Conservation (phyloP, 1,140 invertebrate genomes). For the Bombus sylvicola region DNA sequence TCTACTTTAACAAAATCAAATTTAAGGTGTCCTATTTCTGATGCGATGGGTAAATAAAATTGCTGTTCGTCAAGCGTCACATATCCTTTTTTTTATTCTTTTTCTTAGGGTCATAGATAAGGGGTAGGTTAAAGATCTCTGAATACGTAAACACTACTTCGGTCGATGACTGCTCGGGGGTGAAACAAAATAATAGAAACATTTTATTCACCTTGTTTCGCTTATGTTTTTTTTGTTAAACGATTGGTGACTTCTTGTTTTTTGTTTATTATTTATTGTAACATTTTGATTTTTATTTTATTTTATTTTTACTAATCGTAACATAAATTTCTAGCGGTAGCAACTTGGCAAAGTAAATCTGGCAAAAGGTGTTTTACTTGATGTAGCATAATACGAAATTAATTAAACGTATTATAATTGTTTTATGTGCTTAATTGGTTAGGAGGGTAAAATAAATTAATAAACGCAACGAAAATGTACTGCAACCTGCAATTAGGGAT, state of each 20-base stretch:
- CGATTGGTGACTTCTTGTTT: neutral
- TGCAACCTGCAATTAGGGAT: too few relatives aligned
- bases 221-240: neutral
- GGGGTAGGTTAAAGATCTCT: neutral
- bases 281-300: too few relatives aligned
- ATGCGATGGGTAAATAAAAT: neutral
- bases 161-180: slow-evolving; percentile 30
- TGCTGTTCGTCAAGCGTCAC: neutral
- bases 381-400: neutral
- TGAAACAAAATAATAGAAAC: neutral
- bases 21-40: neutral
- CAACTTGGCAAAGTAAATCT: too few relatives aligned
- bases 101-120: neutral
- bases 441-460: neutral
- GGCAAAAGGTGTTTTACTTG: neutral
- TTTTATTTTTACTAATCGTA: too few relatives aligned
- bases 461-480: neutral
- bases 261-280: too few relatives aligned
- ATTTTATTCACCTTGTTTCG: neutral
- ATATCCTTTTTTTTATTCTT: neutral
- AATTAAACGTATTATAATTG: neutral
- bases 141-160: slow-evolving; percentile 27
- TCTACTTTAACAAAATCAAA: neutral
- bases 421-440: neutral
- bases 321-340: too few relatives aligned